phyloP scores from a whole-genome alignment of 2,888 invertebrate genomes.

The Danaus chrysippus region DNA sequence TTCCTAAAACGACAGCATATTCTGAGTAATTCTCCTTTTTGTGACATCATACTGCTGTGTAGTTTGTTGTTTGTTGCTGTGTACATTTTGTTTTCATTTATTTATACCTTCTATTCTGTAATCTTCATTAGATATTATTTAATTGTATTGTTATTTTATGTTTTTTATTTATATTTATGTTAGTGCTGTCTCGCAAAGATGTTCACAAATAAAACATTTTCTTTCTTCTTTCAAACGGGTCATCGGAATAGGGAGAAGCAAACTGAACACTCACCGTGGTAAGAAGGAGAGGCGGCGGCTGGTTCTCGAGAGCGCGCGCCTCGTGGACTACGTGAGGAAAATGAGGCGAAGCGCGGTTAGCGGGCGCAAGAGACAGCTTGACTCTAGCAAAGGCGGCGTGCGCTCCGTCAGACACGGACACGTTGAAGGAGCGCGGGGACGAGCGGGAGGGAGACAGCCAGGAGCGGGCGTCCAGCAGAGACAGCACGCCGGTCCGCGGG shows the following conservation, averaged over 20 bases:
- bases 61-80: too few species aligned
- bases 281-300: slow-evolving; percentile 85
- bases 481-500: slow-evolving; percentile 55
- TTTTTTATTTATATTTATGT: too few species aligned
- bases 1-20: too few species aligned
- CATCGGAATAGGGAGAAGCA: neutral
- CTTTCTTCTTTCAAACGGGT: too few species aligned
- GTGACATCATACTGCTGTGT: too few species aligned
- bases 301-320: slow-evolving; percentile 89
- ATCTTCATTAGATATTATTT: too few species aligned
- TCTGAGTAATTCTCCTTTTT: too few species aligned
- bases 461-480: slow-evolving; percentile 48
- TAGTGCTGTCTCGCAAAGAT: too few species aligned
- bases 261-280: slow-evolving; percentile 74
- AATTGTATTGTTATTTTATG: too few species aligned
- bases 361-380: slow-evolving; percentile 87
- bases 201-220: too few species aligned
- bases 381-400: slow-evolving; percentile 93
- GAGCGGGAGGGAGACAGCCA: slow-evolving; percentile 84
- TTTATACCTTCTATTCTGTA: too few species aligned
- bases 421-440: slow-evolving; percentile 85
- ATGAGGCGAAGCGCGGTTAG: slow-evolving; percentile 87
- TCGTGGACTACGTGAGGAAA: slow-evolving; percentile 89
- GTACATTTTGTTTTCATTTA: too few species aligned
- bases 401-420: slow-evolving; percentile 97